Evolutionary conservation across 2,113 vertebrate species (phyloP).

Genomic region (Enhydra lutris): DNA sequence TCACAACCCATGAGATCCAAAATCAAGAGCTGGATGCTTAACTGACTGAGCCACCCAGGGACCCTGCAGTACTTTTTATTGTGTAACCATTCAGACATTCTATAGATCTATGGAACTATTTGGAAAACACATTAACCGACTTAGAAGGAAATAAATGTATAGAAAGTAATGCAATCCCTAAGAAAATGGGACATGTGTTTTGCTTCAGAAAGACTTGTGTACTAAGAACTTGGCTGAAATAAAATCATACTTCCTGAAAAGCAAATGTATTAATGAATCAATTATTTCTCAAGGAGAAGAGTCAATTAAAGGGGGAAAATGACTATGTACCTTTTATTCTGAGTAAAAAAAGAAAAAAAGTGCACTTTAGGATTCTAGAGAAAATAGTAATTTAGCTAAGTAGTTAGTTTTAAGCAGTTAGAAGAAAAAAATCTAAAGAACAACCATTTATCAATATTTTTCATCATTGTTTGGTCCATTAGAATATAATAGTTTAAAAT

Average conservation of each 20-base stretch:
- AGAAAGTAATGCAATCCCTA: neutral
- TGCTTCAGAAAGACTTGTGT: neutral
- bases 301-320: neutral
- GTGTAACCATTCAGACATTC: neutral
- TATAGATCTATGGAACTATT: neutral
- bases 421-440: neutral
- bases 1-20: neutral
- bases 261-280: neutral
- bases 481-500: neutral
- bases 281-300: neutral
- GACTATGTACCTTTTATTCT: neutral
- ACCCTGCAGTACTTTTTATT: neutral
- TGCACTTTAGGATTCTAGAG: neutral
- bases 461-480: neutral
- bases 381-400: neutral
- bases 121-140: neutral
- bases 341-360: neutral
- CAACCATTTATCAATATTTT: neutral
- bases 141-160: constrained; percentile 19
- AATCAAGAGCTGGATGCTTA: neutral
- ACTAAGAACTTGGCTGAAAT: neutral
- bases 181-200: neutral
- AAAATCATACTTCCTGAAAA: constrained; percentile 10
- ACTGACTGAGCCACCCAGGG: neutral
- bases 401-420: neutral